phyloP scores from a whole-genome alignment of 2,113 vertebrate species.

The Polyodon spathula region DNA sequence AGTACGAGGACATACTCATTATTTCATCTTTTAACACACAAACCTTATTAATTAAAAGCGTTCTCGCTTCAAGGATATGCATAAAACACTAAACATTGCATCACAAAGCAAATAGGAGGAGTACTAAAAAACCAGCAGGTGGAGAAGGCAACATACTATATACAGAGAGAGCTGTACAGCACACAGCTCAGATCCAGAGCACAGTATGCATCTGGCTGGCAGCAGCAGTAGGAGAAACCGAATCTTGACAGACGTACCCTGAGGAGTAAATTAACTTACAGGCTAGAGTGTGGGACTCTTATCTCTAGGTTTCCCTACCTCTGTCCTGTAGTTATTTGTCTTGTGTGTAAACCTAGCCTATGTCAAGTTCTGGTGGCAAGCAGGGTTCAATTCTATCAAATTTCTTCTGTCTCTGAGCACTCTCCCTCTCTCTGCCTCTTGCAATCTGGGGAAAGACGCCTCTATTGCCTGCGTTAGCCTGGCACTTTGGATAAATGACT shows the following conservation, averaged over 20 bases:
- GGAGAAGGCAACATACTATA: slow-evolving; percentile 32
- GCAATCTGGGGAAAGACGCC: slow-evolving; percentile 16
- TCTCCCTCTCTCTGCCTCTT: slow-evolving; percentile 15
- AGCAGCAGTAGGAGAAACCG: slow-evolving; percentile 15
- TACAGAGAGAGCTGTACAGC: slow-evolving; percentile 14
- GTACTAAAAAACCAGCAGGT: slow-evolving; percentile 27
- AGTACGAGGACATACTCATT: no score
- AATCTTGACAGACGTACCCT: slow-evolving; percentile 5
- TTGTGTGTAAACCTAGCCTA: slow-evolving; percentile 14
- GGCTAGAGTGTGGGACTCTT: slow-evolving; percentile 3
- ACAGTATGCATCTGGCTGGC: slow-evolving; percentile 15
- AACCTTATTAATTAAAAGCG: no score
- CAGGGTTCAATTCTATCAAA: slow-evolving; percentile 18
- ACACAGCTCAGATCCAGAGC: slow-evolving; percentile 14
- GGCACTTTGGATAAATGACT: slow-evolving; percentile 47
- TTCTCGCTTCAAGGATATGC: not conserved
- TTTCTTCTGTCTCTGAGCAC: slow-evolving; percentile 19
- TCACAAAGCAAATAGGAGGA: slow-evolving; percentile 12
- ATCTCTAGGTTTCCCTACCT: not conserved
- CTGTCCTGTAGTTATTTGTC: slow-evolving; percentile 3
- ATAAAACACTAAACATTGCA: slow-evolving; percentile 2
- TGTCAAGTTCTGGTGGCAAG: slow-evolving; percentile 18
- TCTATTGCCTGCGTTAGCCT: slow-evolving; percentile 24
- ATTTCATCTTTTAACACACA: no score
- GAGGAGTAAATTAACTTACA: slow-evolving; percentile 17